phyloP scores from a whole-genome alignment of 2,797 vertebrate species.

The Trachops cirrhosus region DNA sequence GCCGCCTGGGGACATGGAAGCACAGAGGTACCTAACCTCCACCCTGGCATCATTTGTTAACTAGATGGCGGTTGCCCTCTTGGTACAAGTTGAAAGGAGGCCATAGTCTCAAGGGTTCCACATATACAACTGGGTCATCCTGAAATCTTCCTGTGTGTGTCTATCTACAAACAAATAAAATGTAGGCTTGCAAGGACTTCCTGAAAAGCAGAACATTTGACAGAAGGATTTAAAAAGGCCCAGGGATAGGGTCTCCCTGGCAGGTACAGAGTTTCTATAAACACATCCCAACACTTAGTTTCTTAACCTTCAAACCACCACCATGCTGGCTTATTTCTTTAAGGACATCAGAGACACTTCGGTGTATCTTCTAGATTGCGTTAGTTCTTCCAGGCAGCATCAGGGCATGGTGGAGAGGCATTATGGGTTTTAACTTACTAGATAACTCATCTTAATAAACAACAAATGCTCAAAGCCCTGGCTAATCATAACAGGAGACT shows the following conservation, averaged over 20 bases:
- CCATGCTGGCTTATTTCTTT: neutral
- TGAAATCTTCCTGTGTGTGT: slow-evolving; percentile 44
- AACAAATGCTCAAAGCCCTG: neutral
- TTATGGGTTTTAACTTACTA: neutral
- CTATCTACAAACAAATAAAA: slow-evolving; percentile 39
- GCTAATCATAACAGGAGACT: neutral
- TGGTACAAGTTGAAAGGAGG: slow-evolving; percentile 41
- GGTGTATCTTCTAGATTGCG: neutral
- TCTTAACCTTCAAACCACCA: neutral
- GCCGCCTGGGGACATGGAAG: slow-evolving; percentile 40
- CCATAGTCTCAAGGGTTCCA: slow-evolving; percentile 1
- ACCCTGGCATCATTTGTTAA: slow-evolving; percentile 65
- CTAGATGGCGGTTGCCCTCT: slow-evolving; percentile 48
- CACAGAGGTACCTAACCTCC: slow-evolving; percentile 49
- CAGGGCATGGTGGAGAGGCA: neutral
- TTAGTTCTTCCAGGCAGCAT: neutral
- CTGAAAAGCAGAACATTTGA: slow-evolving; percentile 52
- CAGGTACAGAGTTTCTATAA: neutral
- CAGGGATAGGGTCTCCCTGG: neutral
- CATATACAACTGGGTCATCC: slow-evolving; percentile 29
- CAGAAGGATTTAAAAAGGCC: neutral
- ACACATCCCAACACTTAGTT: neutral
- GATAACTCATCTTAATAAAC: neutral
- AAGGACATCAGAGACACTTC: neutral
- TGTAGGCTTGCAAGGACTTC: slow-evolving; percentile 31